Evolutionary conservation across 30 jellyfish, hydroid and myxozoan genomes (phyloP).

Genomic region (Calvadosia cruxmelitensis): DNA sequence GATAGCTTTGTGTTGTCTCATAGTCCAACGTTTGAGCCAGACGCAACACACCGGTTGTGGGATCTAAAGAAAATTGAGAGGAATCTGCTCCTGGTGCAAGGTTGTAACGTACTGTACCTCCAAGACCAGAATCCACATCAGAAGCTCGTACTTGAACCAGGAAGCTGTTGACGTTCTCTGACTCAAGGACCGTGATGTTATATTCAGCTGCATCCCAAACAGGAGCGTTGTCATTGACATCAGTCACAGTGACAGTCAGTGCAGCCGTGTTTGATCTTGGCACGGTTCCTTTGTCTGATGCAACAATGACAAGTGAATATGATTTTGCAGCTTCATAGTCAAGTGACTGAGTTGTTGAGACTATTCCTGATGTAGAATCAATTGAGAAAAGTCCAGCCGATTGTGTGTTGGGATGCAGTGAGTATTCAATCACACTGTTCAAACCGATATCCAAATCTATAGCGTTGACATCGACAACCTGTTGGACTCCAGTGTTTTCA

Average conservation of each 20-base stretch:
- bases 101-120: slow-evolving; percentile 24
- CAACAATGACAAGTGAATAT: slow-evolving; percentile 29
- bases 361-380: slow-evolving; percentile 7
- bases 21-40: slow-evolving; percentile 41
- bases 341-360: not conserved
- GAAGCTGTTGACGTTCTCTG: slow-evolving; percentile 35
- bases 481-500: not conserved
- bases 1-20: slow-evolving; percentile 36
- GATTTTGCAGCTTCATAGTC: slow-evolving; percentile 24
- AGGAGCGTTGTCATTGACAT: slow-evolving; percentile 74
- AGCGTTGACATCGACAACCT: slow-evolving; percentile 27
- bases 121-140: slow-evolving; percentile 54
- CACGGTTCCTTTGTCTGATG: slow-evolving; percentile 39
- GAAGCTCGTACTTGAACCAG: slow-evolving; percentile 41
- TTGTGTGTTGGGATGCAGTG: slow-evolving; percentile 31
- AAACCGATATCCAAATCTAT: slow-evolving; percentile 50
- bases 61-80: slow-evolving; percentile 22
- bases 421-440: slow-evolving; percentile 41
- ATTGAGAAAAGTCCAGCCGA: slow-evolving; percentile 9
- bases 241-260: slow-evolving; percentile 33
- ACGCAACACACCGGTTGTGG: slow-evolving; percentile 50
- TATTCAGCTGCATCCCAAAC: slow-evolving; percentile 11
- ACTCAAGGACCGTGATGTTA: slow-evolving; percentile 51
- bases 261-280: slow-evolving; percentile 21
- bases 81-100: not conserved